Evolutionary conservation across 2,113 vertebrate genomes (phyloP).

Genomic region (Aphelocoma coerulescens): DNA sequence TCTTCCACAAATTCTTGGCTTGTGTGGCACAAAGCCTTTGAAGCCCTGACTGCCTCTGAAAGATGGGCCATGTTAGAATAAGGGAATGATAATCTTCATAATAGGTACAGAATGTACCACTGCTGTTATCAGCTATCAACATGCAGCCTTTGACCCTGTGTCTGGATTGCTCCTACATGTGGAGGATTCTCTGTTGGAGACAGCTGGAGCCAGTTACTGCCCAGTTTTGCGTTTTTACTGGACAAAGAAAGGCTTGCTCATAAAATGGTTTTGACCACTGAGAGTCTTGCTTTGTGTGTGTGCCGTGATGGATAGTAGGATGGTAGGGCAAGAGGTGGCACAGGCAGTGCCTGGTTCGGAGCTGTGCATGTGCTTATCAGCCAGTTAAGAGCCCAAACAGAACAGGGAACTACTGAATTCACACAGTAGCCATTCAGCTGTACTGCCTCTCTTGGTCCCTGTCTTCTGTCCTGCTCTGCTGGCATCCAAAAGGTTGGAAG

Average conservation of each 20-base stretch:
- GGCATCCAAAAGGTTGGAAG: background rate
- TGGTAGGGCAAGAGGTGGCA: background rate
- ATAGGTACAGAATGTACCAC: background rate
- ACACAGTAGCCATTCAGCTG: background rate
- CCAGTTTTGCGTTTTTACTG: background rate
- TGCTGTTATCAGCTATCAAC: background rate
- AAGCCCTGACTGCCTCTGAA: background rate
- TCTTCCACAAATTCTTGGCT: background rate
- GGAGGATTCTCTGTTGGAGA: background rate
- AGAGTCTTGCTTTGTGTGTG: background rate
- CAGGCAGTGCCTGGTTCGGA: background rate
- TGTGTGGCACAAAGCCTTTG: background rate
- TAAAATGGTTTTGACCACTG: background rate
- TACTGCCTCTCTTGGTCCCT: background rate
- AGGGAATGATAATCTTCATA: background rate
- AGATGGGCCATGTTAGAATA: rapidly evolving
- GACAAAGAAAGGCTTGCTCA: background rate
- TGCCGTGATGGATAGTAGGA: background rate
- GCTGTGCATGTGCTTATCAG: rapidly evolving
- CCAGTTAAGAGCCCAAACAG: background rate
- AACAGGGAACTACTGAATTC: background rate
- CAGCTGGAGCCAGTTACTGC: background rate
- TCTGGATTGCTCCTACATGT: background rate
- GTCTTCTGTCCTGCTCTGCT: background rate
- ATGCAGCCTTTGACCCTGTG: background rate